A percentile compares a stretch with the other conserved stretches of the same genome.
Evolutionary conservation across 2,113 vertebrate genomes (phyloP).

Genomic region (Cercocebus atys): DNA sequence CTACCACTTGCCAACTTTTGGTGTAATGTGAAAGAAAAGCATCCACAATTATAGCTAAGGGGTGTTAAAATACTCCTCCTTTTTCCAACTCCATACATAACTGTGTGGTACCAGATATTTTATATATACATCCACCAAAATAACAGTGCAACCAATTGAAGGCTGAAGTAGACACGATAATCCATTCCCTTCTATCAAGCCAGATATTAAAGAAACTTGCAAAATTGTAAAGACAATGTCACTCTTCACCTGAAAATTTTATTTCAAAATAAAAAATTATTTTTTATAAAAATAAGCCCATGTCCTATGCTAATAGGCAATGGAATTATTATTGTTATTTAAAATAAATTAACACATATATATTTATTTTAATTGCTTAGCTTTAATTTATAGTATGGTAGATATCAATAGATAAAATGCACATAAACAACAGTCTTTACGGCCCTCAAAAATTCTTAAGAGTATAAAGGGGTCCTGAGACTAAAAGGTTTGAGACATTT

Average conservation of each 20-base stretch:
- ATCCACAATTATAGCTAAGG: background rate
- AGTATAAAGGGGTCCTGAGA: background rate
- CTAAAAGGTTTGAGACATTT: background rate
- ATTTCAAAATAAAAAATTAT: slow-evolving; percentile 21
- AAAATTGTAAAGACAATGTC: background rate
- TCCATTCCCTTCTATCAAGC: background rate
- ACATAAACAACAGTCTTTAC: background rate
- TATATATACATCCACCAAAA: background rate
- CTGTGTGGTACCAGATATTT: background rate
- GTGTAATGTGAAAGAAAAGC: background rate
- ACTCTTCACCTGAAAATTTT: background rate
- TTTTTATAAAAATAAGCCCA: background rate
- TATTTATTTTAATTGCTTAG: background rate
- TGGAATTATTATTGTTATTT: background rate
- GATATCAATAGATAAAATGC: background rate
- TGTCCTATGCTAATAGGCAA: background rate
- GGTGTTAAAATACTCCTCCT: background rate
- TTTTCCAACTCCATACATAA: background rate
- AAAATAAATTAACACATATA: background rate
- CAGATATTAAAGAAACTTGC: background rate
- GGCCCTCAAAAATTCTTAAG: background rate
- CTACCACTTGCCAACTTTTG: background rate
- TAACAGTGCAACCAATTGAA: background rate
- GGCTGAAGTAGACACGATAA: background rate
- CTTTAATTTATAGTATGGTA: background rate